These are phyloP conservation scores for Mesembrinibis cayennensis DNA, from an alignment of 2,113 vertebrate species.

Conservation along the genomic window DNA sequence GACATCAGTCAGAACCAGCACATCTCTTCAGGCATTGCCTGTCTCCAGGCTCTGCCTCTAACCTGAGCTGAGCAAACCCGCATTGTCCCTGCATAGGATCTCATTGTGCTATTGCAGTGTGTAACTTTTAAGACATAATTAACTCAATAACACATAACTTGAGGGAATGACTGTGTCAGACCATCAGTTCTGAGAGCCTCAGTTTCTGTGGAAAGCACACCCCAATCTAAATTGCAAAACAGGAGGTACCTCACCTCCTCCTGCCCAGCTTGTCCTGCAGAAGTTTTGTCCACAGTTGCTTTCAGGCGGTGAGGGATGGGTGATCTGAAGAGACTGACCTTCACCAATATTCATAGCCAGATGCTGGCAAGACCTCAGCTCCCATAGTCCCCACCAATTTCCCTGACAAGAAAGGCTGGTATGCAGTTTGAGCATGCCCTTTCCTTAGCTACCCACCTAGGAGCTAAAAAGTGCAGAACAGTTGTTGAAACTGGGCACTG, in stretches of 20 bases:
- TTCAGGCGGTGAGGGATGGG: not conserved
- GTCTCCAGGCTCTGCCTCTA: not conserved
- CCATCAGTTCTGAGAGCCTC: not conserved
- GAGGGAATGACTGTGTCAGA: not conserved
- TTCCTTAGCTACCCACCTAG: not conserved
- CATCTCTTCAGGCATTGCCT: not conserved
- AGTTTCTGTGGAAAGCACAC: not conserved
- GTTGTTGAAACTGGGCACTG: not conserved
- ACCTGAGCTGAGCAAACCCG: not conserved
- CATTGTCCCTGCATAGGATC: not conserved
- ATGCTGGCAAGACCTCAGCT: not conserved
- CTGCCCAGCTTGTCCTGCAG: not conserved
- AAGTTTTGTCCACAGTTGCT: not conserved
- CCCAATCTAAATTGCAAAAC: not conserved
- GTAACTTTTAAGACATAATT: not conserved
- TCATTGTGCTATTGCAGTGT: not conserved
- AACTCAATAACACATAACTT: not conserved
- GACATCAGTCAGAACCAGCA: not conserved
- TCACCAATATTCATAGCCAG: not conserved
- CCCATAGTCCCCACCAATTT: not conserved
- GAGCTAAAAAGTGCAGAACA: not conserved
- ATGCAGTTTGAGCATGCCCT: accelerated
- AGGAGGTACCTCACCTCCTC: not conserved
- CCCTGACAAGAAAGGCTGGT: not conserved
- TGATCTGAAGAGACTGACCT: not conserved